Percentiles rank a stretch among this genome's conserved stretches.
Conservation (phyloP, 1,140 invertebrate genomes). For the Drepana arcuata region DNA sequence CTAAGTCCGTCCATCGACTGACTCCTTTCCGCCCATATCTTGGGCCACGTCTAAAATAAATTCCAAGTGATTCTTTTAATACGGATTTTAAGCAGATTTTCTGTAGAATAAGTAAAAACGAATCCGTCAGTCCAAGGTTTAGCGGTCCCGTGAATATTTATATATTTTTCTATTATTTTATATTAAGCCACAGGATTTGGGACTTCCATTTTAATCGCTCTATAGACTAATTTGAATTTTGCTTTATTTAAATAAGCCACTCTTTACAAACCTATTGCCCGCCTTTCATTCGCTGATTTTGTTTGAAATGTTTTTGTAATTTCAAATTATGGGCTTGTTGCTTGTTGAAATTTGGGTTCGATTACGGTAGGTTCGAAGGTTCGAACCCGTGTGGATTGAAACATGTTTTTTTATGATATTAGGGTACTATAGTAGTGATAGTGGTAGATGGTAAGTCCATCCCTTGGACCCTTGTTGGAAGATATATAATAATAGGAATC, state of each 20-base stretch:
- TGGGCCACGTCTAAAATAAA: constrained; percentile 43
- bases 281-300: too few relatives aligned
- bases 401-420: too few relatives aligned
- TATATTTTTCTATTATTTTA: constrained; percentile 68
- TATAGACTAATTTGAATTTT: constrained; percentile 32
- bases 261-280: too few relatives aligned
- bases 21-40: constrained; percentile 7
- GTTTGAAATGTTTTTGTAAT: too few relatives aligned
- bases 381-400: too few relatives aligned
- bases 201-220: constrained; percentile 28
- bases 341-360: too few relatives aligned
- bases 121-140: constrained; percentile 65
- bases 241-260: constrained; percentile 15
- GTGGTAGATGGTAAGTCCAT: too few relatives aligned
- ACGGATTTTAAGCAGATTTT: constrained; percentile 70
- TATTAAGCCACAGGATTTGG: constrained; percentile 43
- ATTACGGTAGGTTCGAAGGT: too few relatives aligned
- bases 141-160: constrained; percentile 64
- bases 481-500: too few relatives aligned
- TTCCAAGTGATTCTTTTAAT: constrained; percentile 70
- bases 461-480: too few relatives aligned
- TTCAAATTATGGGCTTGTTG: too few relatives aligned
- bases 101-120: constrained; percentile 69
- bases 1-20: neutral
- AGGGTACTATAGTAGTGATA: too few relatives aligned